Conservation (phyloP, 2,888 invertebrate genomes). For the Julus scanicus region DNA sequence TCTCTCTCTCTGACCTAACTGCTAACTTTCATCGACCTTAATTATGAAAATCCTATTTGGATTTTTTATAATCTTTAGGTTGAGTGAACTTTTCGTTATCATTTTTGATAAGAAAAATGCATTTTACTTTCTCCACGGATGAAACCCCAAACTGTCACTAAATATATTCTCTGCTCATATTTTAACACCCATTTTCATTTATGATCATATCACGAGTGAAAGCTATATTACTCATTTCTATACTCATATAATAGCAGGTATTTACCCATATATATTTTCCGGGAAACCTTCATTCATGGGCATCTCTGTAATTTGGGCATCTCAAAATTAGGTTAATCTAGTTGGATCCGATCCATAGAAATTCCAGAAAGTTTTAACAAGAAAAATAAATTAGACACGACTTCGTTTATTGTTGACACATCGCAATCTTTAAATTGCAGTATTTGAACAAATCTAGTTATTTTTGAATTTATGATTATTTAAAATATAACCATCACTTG, state of each 20-base stretch:
- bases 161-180: constrained; percentile 44
- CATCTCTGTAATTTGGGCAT: neutral
- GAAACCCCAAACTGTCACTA: constrained; percentile 47
- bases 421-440: no score
- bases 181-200: constrained; percentile 47
- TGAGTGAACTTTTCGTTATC: constrained; percentile 41
- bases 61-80: constrained; percentile 41
- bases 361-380: no score
- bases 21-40: constrained; percentile 16
- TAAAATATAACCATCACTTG: no score
- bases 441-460: no score
- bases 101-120: constrained; percentile 38
- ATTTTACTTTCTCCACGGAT: constrained; percentile 44
- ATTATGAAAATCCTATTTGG: constrained; percentile 47
- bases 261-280: neutral
- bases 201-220: constrained; percentile 27
- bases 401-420: no score
- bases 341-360: no score
- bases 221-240: constrained; percentile 40
- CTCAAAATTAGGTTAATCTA: neutral
- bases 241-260: neutral
- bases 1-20: neutral
- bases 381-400: no score
- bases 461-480: no score
- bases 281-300: neutral